Evolutionary conservation across 2,113 vertebrate genomes (phyloP).

Genomic region (Halcyon malimbica): DNA sequence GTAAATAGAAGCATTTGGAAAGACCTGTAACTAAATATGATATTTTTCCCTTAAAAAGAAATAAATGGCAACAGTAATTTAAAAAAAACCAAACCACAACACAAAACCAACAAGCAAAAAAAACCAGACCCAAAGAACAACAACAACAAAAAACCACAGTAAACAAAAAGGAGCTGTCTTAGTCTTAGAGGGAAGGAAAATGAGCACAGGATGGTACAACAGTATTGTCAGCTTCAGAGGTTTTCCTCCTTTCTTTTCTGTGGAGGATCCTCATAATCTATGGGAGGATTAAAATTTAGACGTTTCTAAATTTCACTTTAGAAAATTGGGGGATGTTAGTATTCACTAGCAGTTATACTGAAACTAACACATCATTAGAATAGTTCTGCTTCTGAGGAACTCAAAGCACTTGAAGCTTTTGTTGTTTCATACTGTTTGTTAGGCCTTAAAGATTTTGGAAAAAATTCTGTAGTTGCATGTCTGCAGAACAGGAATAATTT

Average conservation of each 20-base stretch:
- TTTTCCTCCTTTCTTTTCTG: not conserved
- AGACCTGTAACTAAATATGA: not conserved
- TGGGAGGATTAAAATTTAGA: not conserved
- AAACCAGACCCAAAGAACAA: no score
- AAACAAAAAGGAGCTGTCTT: not conserved
- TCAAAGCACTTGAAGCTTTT: not conserved
- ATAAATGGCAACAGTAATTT: not conserved
- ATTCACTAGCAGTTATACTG: not conserved
- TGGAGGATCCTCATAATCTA: not conserved
- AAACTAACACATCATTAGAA: not conserved
- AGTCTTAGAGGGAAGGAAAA: not conserved
- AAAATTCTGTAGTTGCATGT: not conserved
- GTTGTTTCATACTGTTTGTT: not conserved
- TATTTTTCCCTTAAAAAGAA: not conserved
- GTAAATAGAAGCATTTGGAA: not conserved
- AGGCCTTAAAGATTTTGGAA: not conserved
- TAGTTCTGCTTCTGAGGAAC: not conserved
- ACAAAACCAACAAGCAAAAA: no score
- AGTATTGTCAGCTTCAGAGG: accelerated
- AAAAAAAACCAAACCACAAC: not conserved
- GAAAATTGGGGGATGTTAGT: not conserved
- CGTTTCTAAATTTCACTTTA: not conserved
- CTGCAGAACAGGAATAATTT: not conserved
- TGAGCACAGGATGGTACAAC: not conserved
- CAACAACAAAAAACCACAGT: no score